phyloP scores from a whole-genome alignment of 2,797 vertebrate genomes.

The Megalops cyprinoides region DNA sequence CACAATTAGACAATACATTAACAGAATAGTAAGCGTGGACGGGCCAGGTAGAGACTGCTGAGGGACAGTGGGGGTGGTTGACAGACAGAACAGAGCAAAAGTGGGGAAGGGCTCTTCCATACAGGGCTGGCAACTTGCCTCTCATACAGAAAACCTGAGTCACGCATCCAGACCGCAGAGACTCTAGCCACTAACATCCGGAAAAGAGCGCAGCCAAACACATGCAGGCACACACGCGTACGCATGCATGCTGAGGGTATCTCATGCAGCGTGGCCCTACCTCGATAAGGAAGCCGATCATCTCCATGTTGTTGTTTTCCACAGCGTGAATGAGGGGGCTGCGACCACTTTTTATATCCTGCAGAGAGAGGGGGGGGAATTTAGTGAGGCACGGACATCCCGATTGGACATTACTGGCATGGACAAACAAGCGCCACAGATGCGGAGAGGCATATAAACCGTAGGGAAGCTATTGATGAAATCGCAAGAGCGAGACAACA shows the following conservation, averaged over 20 bases:
- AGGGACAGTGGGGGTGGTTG: slow-evolving; percentile 17
- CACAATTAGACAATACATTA: too few relatives aligned
- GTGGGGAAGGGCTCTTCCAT: neutral
- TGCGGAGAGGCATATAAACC: too few relatives aligned
- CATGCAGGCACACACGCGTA: slow-evolving; percentile 17
- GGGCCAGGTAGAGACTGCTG: neutral
- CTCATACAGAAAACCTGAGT: slow-evolving; percentile 45
- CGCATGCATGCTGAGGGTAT: neutral
- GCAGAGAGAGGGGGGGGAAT: neutral
- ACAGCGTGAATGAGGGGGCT: slow-evolving; percentile 87
- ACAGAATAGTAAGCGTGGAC: neutral
- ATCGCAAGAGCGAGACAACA: neutral
- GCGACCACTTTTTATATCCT: slow-evolving; percentile 90
- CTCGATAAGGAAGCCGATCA: slow-evolving; percentile 87
- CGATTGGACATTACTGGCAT: neutral
- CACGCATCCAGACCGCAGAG: slow-evolving; percentile 41
- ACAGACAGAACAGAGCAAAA: slow-evolving; percentile 9
- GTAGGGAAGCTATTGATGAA: too few relatives aligned
- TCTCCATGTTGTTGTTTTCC: slow-evolving; percentile 79
- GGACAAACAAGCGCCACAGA: neutral
- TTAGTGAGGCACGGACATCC: neutral
- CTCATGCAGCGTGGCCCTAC: slow-evolving; percentile 55
- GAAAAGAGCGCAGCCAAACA: too few relatives aligned
- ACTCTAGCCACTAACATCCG: too few relatives aligned
- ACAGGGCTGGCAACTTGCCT: neutral